Evolutionary conservation across 2,113 vertebrate species (phyloP).

Genomic region (Origma solitaria): DNA sequence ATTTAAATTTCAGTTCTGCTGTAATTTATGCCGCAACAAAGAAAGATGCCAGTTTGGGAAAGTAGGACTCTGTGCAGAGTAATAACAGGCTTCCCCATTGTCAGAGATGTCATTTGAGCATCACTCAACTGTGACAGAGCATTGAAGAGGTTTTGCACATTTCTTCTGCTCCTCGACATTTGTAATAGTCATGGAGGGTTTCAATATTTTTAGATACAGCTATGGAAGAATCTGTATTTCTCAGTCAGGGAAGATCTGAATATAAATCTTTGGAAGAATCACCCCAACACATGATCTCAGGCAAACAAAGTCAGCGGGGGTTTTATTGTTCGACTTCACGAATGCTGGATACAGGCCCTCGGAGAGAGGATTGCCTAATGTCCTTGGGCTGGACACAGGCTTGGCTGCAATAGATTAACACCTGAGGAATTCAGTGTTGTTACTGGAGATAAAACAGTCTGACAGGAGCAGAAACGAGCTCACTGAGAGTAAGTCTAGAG

Average conservation of each 20-base stretch:
- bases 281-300: not conserved
- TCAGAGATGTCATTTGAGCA: slow-evolving; percentile 1
- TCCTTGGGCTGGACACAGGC: not conserved
- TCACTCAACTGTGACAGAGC: slow-evolving; percentile 1
- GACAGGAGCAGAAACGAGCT: not conserved
- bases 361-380: not conserved
- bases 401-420: not conserved
- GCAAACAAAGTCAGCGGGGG: not conserved
- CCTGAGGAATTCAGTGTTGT: not conserved
- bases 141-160: not conserved
- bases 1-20: slow-evolving; percentile 46
- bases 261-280: not conserved
- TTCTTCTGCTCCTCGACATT: not conserved
- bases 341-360: not conserved
- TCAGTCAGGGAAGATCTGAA: not conserved
- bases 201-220: slow-evolving; percentile 8
- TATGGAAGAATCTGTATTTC: not conserved
- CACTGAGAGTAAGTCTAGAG: not conserved
- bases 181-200: not conserved
- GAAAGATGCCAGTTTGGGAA: slow-evolving; percentile 49
- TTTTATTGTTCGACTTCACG: not conserved
- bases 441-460: not conserved
- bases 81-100: slow-evolving; percentile 60
- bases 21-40: slow-evolving; percentile 37
- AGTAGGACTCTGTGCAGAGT: slow-evolving; percentile 34